These are phyloP conservation scores for Dolomedes plantarius DNA, from an alignment of 2,888 invertebrate species.

Conservation along the genomic window DNA sequence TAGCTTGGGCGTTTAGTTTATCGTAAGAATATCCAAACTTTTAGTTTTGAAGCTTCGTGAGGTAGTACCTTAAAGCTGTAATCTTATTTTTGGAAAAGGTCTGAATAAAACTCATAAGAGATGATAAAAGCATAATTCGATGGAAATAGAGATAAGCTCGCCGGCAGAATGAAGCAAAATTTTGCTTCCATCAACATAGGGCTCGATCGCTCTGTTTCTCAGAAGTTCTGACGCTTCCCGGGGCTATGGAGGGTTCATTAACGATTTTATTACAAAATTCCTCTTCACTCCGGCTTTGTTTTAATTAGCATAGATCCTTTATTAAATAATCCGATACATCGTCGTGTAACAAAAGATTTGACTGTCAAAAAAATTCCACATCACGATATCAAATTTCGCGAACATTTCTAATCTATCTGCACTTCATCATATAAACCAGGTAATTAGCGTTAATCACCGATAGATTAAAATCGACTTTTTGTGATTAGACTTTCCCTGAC, in stretches of 20 bases:
- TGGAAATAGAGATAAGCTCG: too few species aligned
- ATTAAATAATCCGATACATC: background rate
- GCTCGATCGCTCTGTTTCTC: too few species aligned
- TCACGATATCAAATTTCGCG: slow-evolving; percentile 55
- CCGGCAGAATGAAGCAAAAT: too few species aligned
- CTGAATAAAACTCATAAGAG: too few species aligned
- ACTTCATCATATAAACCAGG: slow-evolving; percentile 46
- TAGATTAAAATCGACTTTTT: slow-evolving; percentile 44
- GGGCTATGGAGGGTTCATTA: background rate
- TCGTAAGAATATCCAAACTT: too few species aligned
- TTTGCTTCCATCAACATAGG: too few species aligned
- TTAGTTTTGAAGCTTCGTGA: too few species aligned
- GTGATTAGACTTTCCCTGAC: slow-evolving; percentile 7
- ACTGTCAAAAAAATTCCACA: slow-evolving; percentile 12
- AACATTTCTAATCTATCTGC: slow-evolving; percentile 39
- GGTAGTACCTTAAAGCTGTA: too few species aligned
- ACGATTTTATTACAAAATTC: slow-evolving; percentile 1
- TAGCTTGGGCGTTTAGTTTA: too few species aligned
- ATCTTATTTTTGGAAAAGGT: too few species aligned
- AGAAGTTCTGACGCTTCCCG: too few species aligned
- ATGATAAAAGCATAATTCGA: too few species aligned
- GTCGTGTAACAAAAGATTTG: background rate
- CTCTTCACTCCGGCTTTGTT: background rate
- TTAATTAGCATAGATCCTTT: background rate
- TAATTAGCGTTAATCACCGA: slow-evolving; percentile 57